Conservation (phyloP, 2,888 invertebrate species). For the Xestobium rufovillosum region DNA sequence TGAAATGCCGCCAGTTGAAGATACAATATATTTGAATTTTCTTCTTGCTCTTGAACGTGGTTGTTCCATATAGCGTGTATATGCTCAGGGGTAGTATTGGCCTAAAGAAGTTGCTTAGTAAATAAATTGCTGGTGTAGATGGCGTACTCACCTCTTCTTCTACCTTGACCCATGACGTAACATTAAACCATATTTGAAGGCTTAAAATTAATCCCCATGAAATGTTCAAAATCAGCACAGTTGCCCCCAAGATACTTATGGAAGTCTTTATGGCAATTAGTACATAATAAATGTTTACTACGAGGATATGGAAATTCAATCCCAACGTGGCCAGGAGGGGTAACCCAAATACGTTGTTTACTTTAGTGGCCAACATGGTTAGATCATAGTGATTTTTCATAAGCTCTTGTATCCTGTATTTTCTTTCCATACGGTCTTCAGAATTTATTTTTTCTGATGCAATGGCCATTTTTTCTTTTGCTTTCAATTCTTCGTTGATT, state of each 20-base stretch:
- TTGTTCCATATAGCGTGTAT: slow-evolving; percentile 16
- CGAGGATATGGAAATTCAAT: background rate
- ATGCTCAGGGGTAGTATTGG: slow-evolving; percentile 8
- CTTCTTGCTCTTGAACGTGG: slow-evolving; percentile 6
- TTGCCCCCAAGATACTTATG: too few relatives aligned
- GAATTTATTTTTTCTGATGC: too few relatives aligned
- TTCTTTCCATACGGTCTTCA: background rate
- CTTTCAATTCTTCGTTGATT: background rate
- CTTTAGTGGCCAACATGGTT: background rate
- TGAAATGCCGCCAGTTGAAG: slow-evolving; percentile 33
- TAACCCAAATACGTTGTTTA: background rate
- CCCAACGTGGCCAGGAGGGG: background rate
- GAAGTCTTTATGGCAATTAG: too few relatives aligned
- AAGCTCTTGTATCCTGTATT: slow-evolving; percentile 1
- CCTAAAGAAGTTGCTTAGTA: slow-evolving; percentile 9
- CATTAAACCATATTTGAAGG: background rate
- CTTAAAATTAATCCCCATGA: too few relatives aligned
- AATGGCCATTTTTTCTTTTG: too few relatives aligned
- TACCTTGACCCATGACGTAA: background rate
- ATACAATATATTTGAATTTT: slow-evolving; percentile 6
- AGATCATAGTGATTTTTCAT: background rate
- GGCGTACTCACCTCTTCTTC: too few relatives aligned
- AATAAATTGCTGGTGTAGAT: background rate
- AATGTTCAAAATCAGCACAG: too few relatives aligned
- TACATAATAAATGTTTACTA: background rate